These are phyloP conservation scores for Auanema sp. DNA, from an alignment of 2,888 invertebrate species.

Conservation along the genomic window DNA sequence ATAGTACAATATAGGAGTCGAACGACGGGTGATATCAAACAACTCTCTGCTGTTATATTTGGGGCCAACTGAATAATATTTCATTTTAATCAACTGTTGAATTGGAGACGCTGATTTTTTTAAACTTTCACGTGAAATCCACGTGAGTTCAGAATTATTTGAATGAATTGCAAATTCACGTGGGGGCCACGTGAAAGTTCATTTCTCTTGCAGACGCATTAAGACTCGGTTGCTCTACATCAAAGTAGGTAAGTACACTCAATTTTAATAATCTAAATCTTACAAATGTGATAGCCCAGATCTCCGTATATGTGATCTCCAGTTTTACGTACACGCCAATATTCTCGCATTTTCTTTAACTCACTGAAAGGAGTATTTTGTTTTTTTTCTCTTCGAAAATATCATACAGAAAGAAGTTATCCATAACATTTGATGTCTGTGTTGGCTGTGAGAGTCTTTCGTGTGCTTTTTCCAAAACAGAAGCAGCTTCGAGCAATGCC, in stretches of 20 bases:
- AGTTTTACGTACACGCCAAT: slow-evolving; percentile 53
- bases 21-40: slow-evolving; percentile 43
- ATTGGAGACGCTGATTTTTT: no score
- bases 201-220: not conserved
- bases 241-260: not conserved
- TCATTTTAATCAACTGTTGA: not conserved
- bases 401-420: not conserved
- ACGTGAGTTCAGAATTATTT: not conserved
- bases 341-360: slow-evolving; percentile 52
- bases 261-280: slow-evolving; percentile 4
- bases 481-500: slow-evolving; percentile 49
- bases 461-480: slow-evolving; percentile 30
- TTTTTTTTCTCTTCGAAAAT: not conserved
- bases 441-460: not conserved
- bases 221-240: not conserved
- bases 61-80: slow-evolving; percentile 31
- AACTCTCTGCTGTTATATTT: slow-evolving; percentile 38
- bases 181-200: not conserved
- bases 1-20: slow-evolving; percentile 5
- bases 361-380: slow-evolving; percentile 32
- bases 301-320: slow-evolving; percentile 57
- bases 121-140: not conserved
- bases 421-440: slow-evolving; percentile 1
- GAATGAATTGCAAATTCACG: not conserved
- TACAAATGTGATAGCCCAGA: slow-evolving; percentile 57